A percentile compares a stretch with the other conserved stretches of the same genome.
phyloP scores from a whole-genome alignment of 2,113 vertebrate species.

The Hippocampus comes region DNA sequence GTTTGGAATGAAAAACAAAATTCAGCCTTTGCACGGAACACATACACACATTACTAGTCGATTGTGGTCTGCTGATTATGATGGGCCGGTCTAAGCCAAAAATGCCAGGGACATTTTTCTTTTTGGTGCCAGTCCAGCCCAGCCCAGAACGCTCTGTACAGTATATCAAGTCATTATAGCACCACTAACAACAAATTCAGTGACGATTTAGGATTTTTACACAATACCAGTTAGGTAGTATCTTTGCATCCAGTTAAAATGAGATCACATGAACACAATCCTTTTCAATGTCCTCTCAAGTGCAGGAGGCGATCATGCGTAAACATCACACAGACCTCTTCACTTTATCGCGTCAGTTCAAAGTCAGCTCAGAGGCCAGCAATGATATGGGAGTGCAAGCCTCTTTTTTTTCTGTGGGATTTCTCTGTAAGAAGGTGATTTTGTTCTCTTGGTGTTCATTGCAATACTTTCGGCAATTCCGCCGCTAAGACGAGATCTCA shows the following conservation, averaged over 20 bases:
- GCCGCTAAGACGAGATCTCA: constrained; percentile 62
- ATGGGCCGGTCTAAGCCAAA: too few relatives aligned
- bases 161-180: background rate
- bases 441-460: constrained; percentile 49
- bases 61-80: too few relatives aligned
- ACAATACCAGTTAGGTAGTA: background rate
- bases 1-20: too few relatives aligned
- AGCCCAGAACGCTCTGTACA: background rate
- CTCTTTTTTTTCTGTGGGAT: constrained; percentile 34
- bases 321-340: constrained; percentile 39
- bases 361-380: constrained; percentile 32
- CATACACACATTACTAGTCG: too few relatives aligned
- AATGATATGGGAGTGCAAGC: constrained; percentile 46
- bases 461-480: constrained; percentile 62
- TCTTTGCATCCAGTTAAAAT: constrained; percentile 10
- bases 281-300: constrained; percentile 24
- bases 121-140: background rate
- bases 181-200: background rate
- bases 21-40: too few relatives aligned
- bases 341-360: constrained; percentile 34
- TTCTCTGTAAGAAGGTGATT: constrained; percentile 58
- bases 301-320: constrained; percentile 10
- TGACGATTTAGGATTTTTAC: background rate
- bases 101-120: too few relatives aligned
- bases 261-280: constrained; percentile 14